Evolutionary conservation across 2,797 vertebrate genomes (phyloP).

Genomic region (Triplophysa bombifrons): DNA sequence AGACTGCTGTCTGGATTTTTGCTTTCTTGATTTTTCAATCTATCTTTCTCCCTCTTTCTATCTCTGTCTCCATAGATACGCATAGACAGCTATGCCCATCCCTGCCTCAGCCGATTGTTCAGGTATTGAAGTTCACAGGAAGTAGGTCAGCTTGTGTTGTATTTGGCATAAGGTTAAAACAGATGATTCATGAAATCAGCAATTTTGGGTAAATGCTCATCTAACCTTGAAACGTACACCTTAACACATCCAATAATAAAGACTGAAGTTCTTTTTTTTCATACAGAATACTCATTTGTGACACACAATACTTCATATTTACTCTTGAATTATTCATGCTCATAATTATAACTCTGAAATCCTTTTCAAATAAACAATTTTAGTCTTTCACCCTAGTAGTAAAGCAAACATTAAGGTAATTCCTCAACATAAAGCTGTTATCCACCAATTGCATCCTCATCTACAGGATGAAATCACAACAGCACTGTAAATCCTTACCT

Average conservation of each 20-base stretch:
- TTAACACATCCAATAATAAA: not conserved
- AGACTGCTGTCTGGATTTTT: conserved; percentile 44
- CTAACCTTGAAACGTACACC: conserved; percentile 6
- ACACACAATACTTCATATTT: not conserved
- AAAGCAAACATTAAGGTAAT: conserved; percentile 1
- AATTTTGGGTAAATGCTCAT: conserved; percentile 34
- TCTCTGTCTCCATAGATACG: conserved; percentile 63
- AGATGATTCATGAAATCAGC: conserved; percentile 34
- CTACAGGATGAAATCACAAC: not conserved
- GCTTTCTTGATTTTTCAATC: conserved; percentile 33
- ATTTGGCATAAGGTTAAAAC: conserved; percentile 46
- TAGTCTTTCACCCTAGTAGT: not conserved
- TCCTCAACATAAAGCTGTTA: conserved; percentile 1
- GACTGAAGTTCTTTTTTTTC: not conserved
- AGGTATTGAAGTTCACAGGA: conserved; percentile 49
- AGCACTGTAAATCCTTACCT: not conserved
- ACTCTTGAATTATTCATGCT: too few species aligned
- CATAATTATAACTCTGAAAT: conserved; percentile 7
- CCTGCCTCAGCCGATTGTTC: conserved; percentile 61
- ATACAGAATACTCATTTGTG: too few species aligned
- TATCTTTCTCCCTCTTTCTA: conserved; percentile 26
- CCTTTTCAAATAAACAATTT: conserved; percentile 7
- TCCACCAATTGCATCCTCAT: conserved; percentile 3
- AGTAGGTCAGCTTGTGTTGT: conserved; percentile 63
- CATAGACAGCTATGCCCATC: conserved; percentile 41